Percentiles rank a stretch among this genome's conserved stretches.
Conservation (phyloP, 2,888 invertebrate species). For the Clistopyga incitator region DNA sequence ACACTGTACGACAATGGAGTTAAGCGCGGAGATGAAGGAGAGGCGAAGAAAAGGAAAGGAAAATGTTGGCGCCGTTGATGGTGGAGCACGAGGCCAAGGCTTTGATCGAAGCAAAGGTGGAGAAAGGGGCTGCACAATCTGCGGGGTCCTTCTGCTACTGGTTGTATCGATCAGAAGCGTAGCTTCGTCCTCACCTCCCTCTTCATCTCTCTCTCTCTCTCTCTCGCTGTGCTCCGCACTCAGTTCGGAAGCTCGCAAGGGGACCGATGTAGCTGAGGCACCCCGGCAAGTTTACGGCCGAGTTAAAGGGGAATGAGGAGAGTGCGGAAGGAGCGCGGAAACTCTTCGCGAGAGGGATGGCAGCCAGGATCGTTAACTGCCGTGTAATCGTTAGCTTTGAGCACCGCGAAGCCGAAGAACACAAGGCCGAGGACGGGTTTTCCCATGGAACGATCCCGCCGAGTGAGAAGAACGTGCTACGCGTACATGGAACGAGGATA, state of each 20-base stretch:
- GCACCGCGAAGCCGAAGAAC: slow-evolving; percentile 68
- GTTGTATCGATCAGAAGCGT: slow-evolving; percentile 54
- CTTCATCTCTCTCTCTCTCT: no score
- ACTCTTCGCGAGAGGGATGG: slow-evolving; percentile 44
- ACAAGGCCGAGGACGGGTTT: slow-evolving; percentile 52
- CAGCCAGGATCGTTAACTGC: slow-evolving; percentile 77
- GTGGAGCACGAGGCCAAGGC: slow-evolving; percentile 24
- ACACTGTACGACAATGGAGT: slow-evolving; percentile 10
- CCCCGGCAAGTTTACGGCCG: slow-evolving; percentile 39
- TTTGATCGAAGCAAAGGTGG: slow-evolving; percentile 48
- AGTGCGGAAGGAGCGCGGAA: slow-evolving; percentile 61
- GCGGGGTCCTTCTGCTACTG: slow-evolving; percentile 11
- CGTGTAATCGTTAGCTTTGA: slow-evolving; percentile 81
- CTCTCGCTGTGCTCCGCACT: neutral
- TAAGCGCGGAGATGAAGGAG: slow-evolving; percentile 9
- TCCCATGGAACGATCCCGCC: slow-evolving; percentile 53
- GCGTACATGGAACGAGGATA: slow-evolving; percentile 31
- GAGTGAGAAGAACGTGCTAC: slow-evolving; percentile 34
- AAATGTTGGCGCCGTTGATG: slow-evolving; percentile 12
- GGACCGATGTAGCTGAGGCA: slow-evolving; percentile 31
- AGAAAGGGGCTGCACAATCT: slow-evolving; percentile 1
- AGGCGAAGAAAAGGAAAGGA: slow-evolving; percentile 1
- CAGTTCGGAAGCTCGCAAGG: slow-evolving; percentile 24
- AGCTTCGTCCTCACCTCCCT: neutral
- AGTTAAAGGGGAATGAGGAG: slow-evolving; percentile 50